Base-by-base conservation (phyloP, 1,140 invertebrate genomes). In the Chelonus insularis region DNA sequence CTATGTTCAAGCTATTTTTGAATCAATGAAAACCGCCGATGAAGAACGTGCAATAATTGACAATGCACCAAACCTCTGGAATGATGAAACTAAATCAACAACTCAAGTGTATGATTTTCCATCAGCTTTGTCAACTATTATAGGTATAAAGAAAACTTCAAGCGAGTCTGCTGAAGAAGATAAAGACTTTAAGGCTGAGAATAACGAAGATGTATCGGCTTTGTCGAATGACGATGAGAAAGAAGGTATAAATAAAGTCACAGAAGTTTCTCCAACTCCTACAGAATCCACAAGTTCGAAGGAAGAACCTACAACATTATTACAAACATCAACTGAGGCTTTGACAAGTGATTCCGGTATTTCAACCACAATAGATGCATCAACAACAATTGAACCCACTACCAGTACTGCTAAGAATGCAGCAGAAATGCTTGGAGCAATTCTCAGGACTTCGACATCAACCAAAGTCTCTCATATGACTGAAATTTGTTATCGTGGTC, bases 401-500 rank as follows among this genome's bases (percentile, higher is more conserved):
- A 65, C 69, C 0, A 57, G 50, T 37, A 14, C 16, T 23, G 8
- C 29, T 47, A 47, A 34, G 16, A 39, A 55, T 55, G 20, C 20
- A 7, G 23, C 23, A 16, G 60, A 55, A 48, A 68, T 63, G 74
- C 72, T 87, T 58, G 78, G 83, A 62, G 82, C 86, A 56, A 78
- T 86, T 2, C 71, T 89, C 8, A 84, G 87, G 62, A 90, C 90
- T 1, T 89, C 89, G 1, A 91, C 90, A 45, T 91, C 90, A 1
- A 90, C 89, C 0, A 89, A 91, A 79, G 84, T 92, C 29, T 91
- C 91, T 6, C 88, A 92, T 62, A 91, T 92, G 84, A 92, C 91
- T 14, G 91, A 93, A 80, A 93, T 93, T 47, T 93, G 91, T 69
- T 93, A 90, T 72, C 86, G 89, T 70, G 91, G 91, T 14, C 87